These are phyloP conservation scores for Trematocara variabile DNA, from an alignment of 2,113 vertebrate species.

Conservation along the genomic window DNA sequence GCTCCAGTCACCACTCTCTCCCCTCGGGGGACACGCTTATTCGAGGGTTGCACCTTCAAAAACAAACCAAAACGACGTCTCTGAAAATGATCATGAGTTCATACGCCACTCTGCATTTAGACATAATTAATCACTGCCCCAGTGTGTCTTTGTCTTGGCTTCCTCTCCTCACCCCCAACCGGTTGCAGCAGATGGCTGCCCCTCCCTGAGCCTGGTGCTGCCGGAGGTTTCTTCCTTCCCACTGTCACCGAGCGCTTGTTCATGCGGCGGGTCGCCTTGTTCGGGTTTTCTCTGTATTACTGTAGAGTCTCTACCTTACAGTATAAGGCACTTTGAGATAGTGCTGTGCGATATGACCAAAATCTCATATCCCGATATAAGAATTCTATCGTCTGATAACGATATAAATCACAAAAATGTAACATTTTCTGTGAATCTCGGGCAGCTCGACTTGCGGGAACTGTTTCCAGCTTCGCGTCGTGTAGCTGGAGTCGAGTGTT, in stretches of 20 bases:
- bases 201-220: neutral
- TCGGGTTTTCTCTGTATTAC: neutral
- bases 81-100: neutral
- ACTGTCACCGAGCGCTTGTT: neutral
- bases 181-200: neutral
- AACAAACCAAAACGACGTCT: neutral
- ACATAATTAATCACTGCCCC: neutral
- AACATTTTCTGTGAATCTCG: too few relatives aligned
- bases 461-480: too few relatives aligned
- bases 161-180: neutral
- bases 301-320: too few relatives aligned
- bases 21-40: neutral
- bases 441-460: too few relatives aligned
- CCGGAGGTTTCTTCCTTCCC: neutral
- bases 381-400: too few relatives aligned
- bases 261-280: accelerated
- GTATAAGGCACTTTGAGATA: too few relatives aligned
- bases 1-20: accelerated
- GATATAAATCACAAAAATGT: too few relatives aligned
- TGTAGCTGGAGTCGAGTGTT: too few relatives aligned
- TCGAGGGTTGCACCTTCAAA: neutral
- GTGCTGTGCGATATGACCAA: too few relatives aligned
- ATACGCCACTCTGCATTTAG: accelerated
- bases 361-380: too few relatives aligned
- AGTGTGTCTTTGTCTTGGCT: neutral